These are phyloP conservation scores for Fragum whitleyi DNA, from an alignment of 2,888 invertebrate genomes.

Conservation along the genomic window DNA sequence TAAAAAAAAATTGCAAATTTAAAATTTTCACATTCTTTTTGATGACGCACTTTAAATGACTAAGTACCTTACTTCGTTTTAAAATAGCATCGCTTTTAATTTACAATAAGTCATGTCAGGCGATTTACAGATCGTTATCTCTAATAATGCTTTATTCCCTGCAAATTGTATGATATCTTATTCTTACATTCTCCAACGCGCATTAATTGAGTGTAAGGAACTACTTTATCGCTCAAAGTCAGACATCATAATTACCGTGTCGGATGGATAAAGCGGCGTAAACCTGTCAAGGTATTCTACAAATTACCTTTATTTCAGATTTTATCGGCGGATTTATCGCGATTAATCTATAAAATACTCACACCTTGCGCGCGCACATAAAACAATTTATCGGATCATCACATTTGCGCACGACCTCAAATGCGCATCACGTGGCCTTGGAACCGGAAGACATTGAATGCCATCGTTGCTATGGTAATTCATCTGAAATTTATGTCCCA, in stretches of 20 bases:
- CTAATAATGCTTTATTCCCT: not conserved
- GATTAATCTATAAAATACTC: constrained; percentile 18
- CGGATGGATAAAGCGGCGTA: constrained; percentile 7
- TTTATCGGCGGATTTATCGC: constrained; percentile 6
- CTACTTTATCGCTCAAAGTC: constrained; percentile 14
- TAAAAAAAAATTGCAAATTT: no score
- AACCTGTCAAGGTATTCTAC: constrained; percentile 16
- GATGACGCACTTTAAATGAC: not conserved
- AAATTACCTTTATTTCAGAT: constrained; percentile 26
- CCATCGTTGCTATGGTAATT: constrained; percentile 8
- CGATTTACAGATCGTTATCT: not conserved
- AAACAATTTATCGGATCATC: constrained; percentile 25
- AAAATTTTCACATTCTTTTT: not conserved
- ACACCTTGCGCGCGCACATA: constrained; percentile 16
- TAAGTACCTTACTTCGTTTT: not conserved
- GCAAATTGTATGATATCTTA: constrained; percentile 10
- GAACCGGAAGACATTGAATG: not conserved
- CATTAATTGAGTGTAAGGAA: constrained; percentile 10
- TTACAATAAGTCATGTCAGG: constrained; percentile 13
- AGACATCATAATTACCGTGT: constrained; percentile 20
- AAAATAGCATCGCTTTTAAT: not conserved
- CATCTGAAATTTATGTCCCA: not conserved
- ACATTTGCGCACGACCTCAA: constrained; percentile 8
- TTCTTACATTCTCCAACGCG: constrained; percentile 1
- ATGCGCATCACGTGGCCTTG: constrained; percentile 8